Evolutionary conservation across 2,113 vertebrate species (phyloP).

Genomic region (Sylvia atricapilla): DNA sequence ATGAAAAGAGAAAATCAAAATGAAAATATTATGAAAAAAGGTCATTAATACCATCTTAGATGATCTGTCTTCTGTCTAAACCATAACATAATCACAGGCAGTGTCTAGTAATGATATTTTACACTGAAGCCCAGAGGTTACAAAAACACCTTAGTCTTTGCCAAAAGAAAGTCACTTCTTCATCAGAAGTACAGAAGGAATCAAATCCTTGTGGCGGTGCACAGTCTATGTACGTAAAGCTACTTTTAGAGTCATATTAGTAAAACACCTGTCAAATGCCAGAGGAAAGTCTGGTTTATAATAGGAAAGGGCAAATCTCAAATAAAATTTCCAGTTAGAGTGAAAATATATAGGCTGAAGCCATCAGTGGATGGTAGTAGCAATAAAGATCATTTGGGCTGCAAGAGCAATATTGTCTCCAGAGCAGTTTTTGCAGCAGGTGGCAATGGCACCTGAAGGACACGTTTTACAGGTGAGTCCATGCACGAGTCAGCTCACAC

Average conservation of each 20-base stretch:
- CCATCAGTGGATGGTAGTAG: not conserved
- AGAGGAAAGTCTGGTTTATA: not conserved
- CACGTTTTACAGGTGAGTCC: not conserved
- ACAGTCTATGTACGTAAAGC: not conserved
- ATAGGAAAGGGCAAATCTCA: not conserved
- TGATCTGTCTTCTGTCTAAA: not conserved
- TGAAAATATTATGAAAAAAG: not conserved
- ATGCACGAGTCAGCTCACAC: accelerated
- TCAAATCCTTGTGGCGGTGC: not conserved
- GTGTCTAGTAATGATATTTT: not conserved
- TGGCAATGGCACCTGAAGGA: not conserved
- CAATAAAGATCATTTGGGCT: not conserved
- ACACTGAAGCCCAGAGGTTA: conserved; percentile 1
- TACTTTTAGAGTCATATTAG: not conserved
- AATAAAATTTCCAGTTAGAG: not conserved
- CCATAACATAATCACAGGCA: not conserved
- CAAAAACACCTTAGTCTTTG: not conserved
- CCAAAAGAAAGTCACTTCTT: not conserved
- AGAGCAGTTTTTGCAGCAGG: not conserved
- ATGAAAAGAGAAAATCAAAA: not conserved
- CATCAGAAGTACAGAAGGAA: not conserved
- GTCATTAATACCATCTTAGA: not conserved
- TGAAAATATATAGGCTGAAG: not conserved
- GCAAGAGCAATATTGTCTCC: not conserved
- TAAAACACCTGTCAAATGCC: not conserved